A percentile compares a stretch with the other conserved stretches of the same genome.
Evolutionary conservation across 1,140 invertebrate genomes (phyloP).

Genomic region (Eriosoma lanigerum): DNA sequence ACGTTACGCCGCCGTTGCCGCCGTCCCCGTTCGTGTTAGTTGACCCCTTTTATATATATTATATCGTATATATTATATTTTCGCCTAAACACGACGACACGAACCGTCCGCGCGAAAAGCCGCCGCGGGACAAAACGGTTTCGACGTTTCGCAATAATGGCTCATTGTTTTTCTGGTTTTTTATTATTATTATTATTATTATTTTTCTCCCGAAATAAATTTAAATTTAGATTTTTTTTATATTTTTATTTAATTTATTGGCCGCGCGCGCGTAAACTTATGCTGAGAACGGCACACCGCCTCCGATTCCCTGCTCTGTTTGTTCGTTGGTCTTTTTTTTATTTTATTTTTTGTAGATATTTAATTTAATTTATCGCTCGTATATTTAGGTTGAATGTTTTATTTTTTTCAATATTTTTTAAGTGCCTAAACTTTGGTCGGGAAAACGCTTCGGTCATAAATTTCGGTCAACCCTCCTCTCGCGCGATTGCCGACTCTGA

Average conservation of each 20-base stretch:
- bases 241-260: slow-evolving; percentile 31
- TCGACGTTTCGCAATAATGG: slow-evolving; percentile 45
- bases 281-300: slow-evolving; percentile 2
- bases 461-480: background rate
- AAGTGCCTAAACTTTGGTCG: slow-evolving; percentile 43
- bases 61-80: background rate
- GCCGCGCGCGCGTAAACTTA: slow-evolving; percentile 22
- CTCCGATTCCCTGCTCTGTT: background rate
- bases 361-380: slow-evolving; percentile 47
- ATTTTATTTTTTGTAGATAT: slow-evolving; percentile 14
- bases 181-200: slow-evolving; percentile 13
- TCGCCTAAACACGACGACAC: slow-evolving; percentile 15
- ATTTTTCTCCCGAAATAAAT: slow-evolving; percentile 22
- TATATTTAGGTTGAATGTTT: slow-evolving; percentile 33
- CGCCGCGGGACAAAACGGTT: slow-evolving; percentile 35
- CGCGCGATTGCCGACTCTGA: background rate
- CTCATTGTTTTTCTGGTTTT: slow-evolving; percentile 30
- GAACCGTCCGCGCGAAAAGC: slow-evolving; percentile 20
- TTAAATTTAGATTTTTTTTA: background rate
- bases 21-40: slow-evolving; percentile 1
- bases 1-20: background rate
- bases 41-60: slow-evolving; percentile 25
- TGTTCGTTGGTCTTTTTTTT: too few species aligned
- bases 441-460: slow-evolving; percentile 3
- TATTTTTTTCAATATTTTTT: slow-evolving; percentile 41